phyloP scores from a whole-genome alignment of 2,797 vertebrate species.

The Urophycis tenuis region DNA sequence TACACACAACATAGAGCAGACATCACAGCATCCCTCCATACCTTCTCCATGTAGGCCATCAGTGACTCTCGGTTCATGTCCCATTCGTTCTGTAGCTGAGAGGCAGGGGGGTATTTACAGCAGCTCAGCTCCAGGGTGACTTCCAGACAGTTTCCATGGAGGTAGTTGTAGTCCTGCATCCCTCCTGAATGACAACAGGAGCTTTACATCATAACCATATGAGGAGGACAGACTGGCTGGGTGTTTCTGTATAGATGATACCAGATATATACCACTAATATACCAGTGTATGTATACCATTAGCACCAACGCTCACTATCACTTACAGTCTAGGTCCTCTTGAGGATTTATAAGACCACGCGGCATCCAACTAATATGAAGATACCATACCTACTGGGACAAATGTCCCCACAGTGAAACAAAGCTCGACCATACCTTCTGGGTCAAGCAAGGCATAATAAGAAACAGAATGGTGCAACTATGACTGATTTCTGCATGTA shows the following conservation, averaged over 20 bases:
- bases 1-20: too few relatives aligned
- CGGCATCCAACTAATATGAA: neutral
- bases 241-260: too few relatives aligned
- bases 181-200: conserved; percentile 73
- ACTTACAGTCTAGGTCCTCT: neutral
- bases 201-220: neutral
- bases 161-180: conserved; percentile 98
- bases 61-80: conserved; percentile 89
- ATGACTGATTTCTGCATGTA: neutral
- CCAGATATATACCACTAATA: neutral
- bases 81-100: conserved; percentile 82
- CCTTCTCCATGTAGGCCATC: conserved; percentile 89
- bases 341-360: neutral
- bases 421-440: neutral
- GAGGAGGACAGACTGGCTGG: neutral
- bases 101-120: conserved; percentile 85
- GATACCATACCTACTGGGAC: neutral
- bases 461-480: neutral
- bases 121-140: conserved; percentile 95
- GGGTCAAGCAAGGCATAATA: neutral
- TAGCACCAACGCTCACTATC: neutral
- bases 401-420: neutral
- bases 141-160: conserved; percentile 92
- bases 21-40: too few relatives aligned
- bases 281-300: neutral